phyloP scores from a whole-genome alignment of 2,797 vertebrate species.

The Hydrocynus forskahlii region DNA sequence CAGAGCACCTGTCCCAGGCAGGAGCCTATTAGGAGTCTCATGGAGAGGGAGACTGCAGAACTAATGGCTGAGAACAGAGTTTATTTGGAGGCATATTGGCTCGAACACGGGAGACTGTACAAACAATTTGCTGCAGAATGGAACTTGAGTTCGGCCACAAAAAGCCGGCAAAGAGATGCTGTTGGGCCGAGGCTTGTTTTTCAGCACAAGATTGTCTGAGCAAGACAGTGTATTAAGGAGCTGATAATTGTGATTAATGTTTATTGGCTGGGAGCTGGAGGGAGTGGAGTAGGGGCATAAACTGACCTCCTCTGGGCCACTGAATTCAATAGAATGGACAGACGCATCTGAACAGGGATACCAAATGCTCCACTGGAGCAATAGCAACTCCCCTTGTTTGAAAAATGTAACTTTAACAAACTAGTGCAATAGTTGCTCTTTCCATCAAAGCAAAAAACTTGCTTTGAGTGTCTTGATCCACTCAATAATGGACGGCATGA shows the following conservation, averaged over 20 bases:
- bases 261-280: conserved; percentile 10
- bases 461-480: too few relatives aligned
- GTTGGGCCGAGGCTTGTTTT: conserved; percentile 26
- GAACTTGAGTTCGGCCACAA: conserved; percentile 32
- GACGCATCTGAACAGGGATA: not conserved
- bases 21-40: conserved; percentile 63
- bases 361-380: too few relatives aligned
- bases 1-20: conserved; percentile 67
- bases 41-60: conserved; percentile 52
- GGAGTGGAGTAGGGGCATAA: not conserved
- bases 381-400: not conserved
- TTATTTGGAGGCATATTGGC: conserved; percentile 66
- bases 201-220: conserved; percentile 7
- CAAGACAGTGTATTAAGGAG: conserved; percentile 25
- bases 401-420: not conserved
- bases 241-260: conserved; percentile 49
- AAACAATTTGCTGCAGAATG: conserved; percentile 51
- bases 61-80: conserved; percentile 65
- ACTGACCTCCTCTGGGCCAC: not conserved
- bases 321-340: not conserved
- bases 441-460: not conserved
- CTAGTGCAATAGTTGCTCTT: not conserved
- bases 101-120: conserved; percentile 52
- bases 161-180: conserved; percentile 5
- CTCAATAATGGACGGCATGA: too few relatives aligned